phyloP scores from a whole-genome alignment of 30 jellyfish, hydroid and myxozoan species.

The Calvadosia cruxmelitensis region DNA sequence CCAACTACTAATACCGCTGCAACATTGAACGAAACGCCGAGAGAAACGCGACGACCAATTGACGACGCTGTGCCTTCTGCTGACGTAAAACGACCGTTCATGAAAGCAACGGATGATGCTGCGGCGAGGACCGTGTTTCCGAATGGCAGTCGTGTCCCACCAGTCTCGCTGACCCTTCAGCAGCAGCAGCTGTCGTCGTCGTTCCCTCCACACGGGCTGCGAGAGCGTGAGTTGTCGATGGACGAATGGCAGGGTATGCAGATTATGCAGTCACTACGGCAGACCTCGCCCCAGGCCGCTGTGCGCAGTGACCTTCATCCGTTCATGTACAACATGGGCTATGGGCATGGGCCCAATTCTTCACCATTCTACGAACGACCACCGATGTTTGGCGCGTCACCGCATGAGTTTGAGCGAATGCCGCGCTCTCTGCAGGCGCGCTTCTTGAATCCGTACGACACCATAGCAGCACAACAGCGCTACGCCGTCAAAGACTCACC shows the following conservation, averaged over 20 bases:
- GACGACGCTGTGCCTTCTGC: neutral
- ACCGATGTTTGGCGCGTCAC: neutral
- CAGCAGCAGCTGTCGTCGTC: neutral
- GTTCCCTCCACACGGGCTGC: neutral
- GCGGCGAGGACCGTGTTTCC: neutral
- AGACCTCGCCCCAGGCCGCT: neutral
- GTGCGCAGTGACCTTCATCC: neutral
- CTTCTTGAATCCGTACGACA: neutral
- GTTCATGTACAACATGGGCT: neutral
- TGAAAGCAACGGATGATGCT: neutral
- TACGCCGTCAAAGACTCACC: neutral
- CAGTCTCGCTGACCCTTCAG: neutral
- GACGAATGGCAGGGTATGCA: constrained; percentile 23
- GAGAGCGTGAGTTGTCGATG: constrained; percentile 4
- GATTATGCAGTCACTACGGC: constrained; percentile 6
- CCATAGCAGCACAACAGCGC: neutral
- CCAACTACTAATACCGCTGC: neutral
- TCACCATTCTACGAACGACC: neutral
- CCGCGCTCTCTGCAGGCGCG: neutral
- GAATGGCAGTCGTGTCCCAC: neutral
- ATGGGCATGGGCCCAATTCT: neutral
- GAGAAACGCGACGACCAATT: neutral
- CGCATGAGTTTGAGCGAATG: neutral
- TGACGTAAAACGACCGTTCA: neutral
- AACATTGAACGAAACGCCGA: neutral